Evolutionary conservation across 2,113 vertebrate species (phyloP).

Genomic region (Rhadina sibilatrix): DNA sequence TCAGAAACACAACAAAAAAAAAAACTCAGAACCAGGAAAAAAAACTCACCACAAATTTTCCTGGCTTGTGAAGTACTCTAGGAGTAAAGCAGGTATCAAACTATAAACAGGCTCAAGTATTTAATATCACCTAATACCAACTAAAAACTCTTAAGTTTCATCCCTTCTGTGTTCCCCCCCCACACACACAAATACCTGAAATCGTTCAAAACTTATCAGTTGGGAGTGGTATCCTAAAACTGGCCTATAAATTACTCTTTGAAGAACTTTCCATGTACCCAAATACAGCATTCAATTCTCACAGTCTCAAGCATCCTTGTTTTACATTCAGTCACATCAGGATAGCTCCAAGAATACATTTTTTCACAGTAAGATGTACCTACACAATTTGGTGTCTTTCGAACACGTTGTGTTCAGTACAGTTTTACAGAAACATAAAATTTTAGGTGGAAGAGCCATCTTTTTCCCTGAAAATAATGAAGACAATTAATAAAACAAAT

Average conservation of each 20-base stretch:
- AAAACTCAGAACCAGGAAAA: not conserved
- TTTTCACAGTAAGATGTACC: not conserved
- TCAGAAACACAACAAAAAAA: not conserved
- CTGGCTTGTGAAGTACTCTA: not conserved
- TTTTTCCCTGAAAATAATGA: not conserved
- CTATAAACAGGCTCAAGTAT: not conserved
- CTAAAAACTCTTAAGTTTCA: not conserved
- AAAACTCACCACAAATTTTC: not conserved
- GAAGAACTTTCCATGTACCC: not conserved
- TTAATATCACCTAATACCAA: not conserved
- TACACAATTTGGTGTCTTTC: not conserved
- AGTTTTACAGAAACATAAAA: not conserved
- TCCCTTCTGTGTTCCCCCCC: not conserved
- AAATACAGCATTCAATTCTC: not conserved
- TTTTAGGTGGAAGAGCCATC: not conserved
- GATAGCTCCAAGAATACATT: not conserved
- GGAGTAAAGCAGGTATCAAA: not conserved
- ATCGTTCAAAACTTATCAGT: not conserved
- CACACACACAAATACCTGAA: not conserved
- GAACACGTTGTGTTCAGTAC: not conserved
- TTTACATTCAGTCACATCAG: not conserved
- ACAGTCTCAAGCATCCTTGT: not conserved
- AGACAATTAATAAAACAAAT: not conserved
- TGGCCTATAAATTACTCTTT: not conserved
- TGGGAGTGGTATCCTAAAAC: not conserved